Base-by-base conservation (phyloP, 2,797 vertebrate species). In the Sebastes itinus region DNA sequence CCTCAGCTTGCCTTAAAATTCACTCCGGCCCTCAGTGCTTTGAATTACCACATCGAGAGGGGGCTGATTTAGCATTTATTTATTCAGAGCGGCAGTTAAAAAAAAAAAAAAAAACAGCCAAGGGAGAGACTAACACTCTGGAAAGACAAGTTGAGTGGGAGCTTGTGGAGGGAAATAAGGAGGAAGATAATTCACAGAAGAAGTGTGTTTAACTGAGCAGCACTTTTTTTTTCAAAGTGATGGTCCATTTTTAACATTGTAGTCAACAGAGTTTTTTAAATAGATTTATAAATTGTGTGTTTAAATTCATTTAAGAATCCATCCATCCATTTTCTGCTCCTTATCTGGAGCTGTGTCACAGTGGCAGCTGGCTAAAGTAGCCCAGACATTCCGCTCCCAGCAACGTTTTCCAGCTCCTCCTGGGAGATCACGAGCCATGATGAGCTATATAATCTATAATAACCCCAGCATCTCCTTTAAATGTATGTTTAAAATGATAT, bases 31-130 rank as follows among this genome's bases (percentile, higher is more conserved):
- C 71, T 80, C 63, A 6, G 70, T 67, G 69, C 73, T 81, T 77
- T 75, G 84, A 92, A 92, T 94, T 89, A 93, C 76, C 82, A 89
- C 78, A 68, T 87, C 55, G 77, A 87, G 78, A 82, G 84, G 77
- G 67, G 80, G 75, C 86, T 90, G 91, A 92, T 91, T 92, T 90
- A 75, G 80, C 85, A 85, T 91, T 89, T 93, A 93, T 93, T 93
- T 92, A 93, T 94, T 94, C 93, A 91, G 81, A 85, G 77, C 82
- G 9, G 75, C 84, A 55, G 82, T 81, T 82, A 81, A 79, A 84
- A 75, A 62, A 30, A 28, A 28, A 25, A 27, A 30, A 58, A 16
- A 25, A 87, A 83, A 86, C 81, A 77, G 82, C 76, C 78, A 23
- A 68, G 72, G 80, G 84, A 83, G 78, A 84, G 55, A 66, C 68